These are phyloP conservation scores for Eupithecia insigniata DNA, from an alignment of 2,888 invertebrate species.

Conservation along the genomic window DNA sequence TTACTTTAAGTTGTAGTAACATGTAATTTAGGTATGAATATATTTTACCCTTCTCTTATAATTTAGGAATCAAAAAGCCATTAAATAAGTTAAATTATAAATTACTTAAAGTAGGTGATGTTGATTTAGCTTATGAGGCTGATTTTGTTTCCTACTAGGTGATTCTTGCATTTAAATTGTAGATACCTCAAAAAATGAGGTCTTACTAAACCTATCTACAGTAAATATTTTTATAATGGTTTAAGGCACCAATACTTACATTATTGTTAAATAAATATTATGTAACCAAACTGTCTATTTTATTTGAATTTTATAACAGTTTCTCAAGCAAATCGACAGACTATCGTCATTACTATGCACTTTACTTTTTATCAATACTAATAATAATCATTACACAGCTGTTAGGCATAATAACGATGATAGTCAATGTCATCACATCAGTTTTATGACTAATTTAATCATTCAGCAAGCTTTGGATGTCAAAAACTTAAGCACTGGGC, in stretches of 20 bases:
- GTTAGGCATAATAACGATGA: neutral
- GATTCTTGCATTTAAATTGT: slow-evolving; percentile 29
- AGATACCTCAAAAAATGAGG: neutral
- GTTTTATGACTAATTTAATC: neutral
- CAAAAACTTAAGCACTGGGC: neutral
- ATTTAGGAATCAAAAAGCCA: neutral
- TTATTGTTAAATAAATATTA: slow-evolving; percentile 68
- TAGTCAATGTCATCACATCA: neutral
- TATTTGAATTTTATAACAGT: neutral
- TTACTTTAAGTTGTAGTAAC: neutral
- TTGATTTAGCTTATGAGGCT: slow-evolving; percentile 21
- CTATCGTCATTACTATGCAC: neutral
- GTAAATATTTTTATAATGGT: slow-evolving; percentile 4
- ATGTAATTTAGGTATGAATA: neutral
- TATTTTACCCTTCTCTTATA: neutral
- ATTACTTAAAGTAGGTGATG: neutral
- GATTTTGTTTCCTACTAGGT: slow-evolving; percentile 25
- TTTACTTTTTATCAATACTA: neutral
- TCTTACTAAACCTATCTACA: neutral
- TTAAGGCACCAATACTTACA: slow-evolving; percentile 68
- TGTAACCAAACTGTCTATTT: slow-evolving; percentile 22
- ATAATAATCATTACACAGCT: neutral
- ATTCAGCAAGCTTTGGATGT: neutral
- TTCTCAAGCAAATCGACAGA: neutral
- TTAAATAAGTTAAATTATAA: neutral